Conservation (phyloP, 1,140 invertebrate genomes). For the Aethina tumida region DNA sequence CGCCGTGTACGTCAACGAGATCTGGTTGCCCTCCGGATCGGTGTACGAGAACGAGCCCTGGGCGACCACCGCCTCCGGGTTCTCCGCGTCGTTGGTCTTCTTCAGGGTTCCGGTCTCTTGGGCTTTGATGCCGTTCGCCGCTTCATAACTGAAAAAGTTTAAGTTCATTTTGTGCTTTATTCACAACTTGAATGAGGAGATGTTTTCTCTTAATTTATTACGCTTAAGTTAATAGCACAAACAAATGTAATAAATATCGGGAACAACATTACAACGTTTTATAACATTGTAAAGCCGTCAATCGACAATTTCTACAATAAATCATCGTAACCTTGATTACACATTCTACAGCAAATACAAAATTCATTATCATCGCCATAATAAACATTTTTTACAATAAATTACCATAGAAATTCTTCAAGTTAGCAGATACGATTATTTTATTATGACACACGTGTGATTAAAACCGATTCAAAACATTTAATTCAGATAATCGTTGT, state of each 20-base stretch:
- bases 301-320: conserved; percentile 3
- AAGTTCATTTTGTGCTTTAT: conserved; percentile 9
- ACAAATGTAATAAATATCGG: conserved; percentile 8
- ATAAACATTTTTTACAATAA: no score
- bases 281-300: neutral
- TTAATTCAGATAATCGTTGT: no score
- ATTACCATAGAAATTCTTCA: no score
- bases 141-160: conserved; percentile 53
- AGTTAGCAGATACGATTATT: no score
- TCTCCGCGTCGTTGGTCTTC: conserved; percentile 48
- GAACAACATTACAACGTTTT: conserved; percentile 5
- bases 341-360: neutral
- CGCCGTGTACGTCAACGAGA: conserved; percentile 65
- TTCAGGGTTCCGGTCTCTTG: conserved; percentile 55
- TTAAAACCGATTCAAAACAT: no score
- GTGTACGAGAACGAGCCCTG: conserved; percentile 71
- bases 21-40: conserved; percentile 67
- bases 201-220: conserved; percentile 6
- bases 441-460: no score
- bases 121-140: conserved; percentile 62
- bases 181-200: conserved; percentile 6
- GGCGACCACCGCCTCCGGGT: conserved; percentile 51
- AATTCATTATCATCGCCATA: no score
- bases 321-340: neutral
- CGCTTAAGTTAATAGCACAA: conserved; percentile 8